phyloP scores from a whole-genome alignment of 2,888 invertebrate species.

The Synanthedon formicaeformis region DNA sequence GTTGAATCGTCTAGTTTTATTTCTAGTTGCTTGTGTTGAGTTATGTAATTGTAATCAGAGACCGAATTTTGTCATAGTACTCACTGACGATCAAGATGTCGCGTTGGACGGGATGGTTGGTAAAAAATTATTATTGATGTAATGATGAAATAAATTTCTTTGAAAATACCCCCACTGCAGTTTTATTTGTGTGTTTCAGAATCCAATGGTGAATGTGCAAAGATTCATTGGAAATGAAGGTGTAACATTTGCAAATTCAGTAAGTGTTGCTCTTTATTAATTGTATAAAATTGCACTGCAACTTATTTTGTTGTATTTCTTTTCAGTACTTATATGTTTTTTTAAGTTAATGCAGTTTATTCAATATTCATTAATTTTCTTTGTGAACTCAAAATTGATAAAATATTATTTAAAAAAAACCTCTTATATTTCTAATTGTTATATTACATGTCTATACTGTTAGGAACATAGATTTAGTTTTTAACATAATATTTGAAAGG shows the following conservation, averaged over 20 bases:
- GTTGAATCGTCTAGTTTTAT: slow-evolving; percentile 49
- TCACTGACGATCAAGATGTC: slow-evolving; percentile 90
- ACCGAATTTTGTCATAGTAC: slow-evolving; percentile 82
- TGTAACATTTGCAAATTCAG: slow-evolving; percentile 79
- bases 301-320: too few relatives aligned
- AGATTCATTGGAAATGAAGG: slow-evolving; percentile 74
- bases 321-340: too few relatives aligned
- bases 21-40: slow-evolving; percentile 22
- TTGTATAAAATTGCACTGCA: too few relatives aligned
- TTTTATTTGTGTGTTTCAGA: slow-evolving; percentile 64
- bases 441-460: too few relatives aligned
- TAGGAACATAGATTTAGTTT: too few relatives aligned
- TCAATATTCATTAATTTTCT: too few relatives aligned
- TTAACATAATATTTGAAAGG: too few relatives aligned
- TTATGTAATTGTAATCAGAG: slow-evolving; percentile 22
- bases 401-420: too few relatives aligned
- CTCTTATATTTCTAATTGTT: too few relatives aligned
- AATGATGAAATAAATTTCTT: slow-evolving; percentile 37
- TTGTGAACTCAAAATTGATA: too few relatives aligned
- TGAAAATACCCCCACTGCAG: slow-evolving; percentile 19
- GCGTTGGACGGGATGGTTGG: slow-evolving; percentile 82
- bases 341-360: too few relatives aligned
- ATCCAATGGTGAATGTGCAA: slow-evolving; percentile 75
- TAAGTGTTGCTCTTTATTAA: slow-evolving; percentile 49
- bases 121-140: slow-evolving; percentile 15